A percentile compares a stretch with the other conserved stretches of the same genome.
Evolutionary conservation across 1,140 invertebrate species (phyloP).

Genomic region (Drosophila ohnishii): DNA sequence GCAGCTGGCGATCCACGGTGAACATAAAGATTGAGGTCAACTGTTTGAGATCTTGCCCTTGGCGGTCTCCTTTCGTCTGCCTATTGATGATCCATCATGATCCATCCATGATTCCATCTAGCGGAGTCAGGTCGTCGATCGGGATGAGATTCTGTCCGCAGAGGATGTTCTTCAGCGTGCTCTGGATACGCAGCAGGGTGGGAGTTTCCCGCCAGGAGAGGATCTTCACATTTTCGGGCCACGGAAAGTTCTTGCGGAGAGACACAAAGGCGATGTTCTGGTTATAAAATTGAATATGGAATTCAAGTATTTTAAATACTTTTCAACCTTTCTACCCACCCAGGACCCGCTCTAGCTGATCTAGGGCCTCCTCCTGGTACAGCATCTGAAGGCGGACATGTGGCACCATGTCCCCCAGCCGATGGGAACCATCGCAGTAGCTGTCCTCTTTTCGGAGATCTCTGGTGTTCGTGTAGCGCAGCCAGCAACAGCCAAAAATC

Average conservation of each 20-base stretch:
- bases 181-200: neutral
- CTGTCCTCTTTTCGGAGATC: neutral
- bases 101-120: constrained; percentile 1
- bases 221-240: constrained; percentile 14
- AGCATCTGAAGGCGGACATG: constrained; percentile 1
- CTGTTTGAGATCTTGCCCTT: neutral
- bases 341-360: too few relatives aligned
- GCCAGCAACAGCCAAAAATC: neutral
- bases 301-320: too few relatives aligned
- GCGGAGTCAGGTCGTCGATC: constrained; percentile 10
- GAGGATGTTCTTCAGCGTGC: constrained; percentile 1
- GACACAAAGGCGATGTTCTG: constrained; percentile 4
- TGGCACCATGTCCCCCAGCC: constrained; percentile 3
- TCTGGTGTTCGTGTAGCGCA: too few relatives aligned
- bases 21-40: constrained; percentile 4
- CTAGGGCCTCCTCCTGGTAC: constrained; percentile 8
- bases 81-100: constrained; percentile 4
- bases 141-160: constrained; percentile 19
- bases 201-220: constrained; percentile 4
- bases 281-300: too few relatives aligned
- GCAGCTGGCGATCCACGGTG: too few relatives aligned
- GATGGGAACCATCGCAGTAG: neutral
- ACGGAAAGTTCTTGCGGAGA: constrained; percentile 6
- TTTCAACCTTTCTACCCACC: neutral
- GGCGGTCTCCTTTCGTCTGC: neutral